Base-by-base conservation (phyloP, 1,140 invertebrate genomes). In the Drosophila repletoides region DNA sequence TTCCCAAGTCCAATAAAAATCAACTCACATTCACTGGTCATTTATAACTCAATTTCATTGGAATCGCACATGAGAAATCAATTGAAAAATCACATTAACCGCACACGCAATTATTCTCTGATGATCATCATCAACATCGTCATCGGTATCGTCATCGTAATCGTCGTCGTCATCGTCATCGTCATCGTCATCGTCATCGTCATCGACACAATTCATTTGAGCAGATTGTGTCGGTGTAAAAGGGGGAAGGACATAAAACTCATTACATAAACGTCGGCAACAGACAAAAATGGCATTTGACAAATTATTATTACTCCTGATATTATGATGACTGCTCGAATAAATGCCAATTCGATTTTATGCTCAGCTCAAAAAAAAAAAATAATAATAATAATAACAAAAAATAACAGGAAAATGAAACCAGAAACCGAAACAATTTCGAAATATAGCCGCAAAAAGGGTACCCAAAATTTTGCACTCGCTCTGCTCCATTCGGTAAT, bases 61-160 rank as follows among this genome's bases (percentile, higher is more conserved):
- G 59, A 21, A 22, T 34, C 31, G 43, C 67, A 65, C 51, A 72
- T 48, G 65, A 69, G 58, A 69, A 72, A 72, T 72, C 70, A 72
- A 72, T 72, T 72, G 70, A 70, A 73, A 73, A 73, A 73, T 73
- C 70, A 73, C 70, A 73, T 73, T 73, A 73, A 73, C 70, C 66
- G 52, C 70, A 73, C 56, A 72, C 59, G 46, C 66, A 73, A 73
- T 73, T 73, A 73, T 73, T 73, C 26, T 21, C n/a, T n/a, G n/a
- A n/a, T n/a, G 70, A 72, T 58, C 58, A 64, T 72, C 56, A 52
- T 68, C 45, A 14, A 61, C 33, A 56, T 49, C 51, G 60, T 67
- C 46, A 31, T 48, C 15, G 2, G 14, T 31, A 33, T 55, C 15
- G 24, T 14, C 46, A 19, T 29, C 55, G 12, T 7, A 24, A 17